A percentile compares a stretch with the other conserved stretches of the same genome.
phyloP scores from a whole-genome alignment of 2,888 invertebrate genomes.

The Diarsia rubi region DNA sequence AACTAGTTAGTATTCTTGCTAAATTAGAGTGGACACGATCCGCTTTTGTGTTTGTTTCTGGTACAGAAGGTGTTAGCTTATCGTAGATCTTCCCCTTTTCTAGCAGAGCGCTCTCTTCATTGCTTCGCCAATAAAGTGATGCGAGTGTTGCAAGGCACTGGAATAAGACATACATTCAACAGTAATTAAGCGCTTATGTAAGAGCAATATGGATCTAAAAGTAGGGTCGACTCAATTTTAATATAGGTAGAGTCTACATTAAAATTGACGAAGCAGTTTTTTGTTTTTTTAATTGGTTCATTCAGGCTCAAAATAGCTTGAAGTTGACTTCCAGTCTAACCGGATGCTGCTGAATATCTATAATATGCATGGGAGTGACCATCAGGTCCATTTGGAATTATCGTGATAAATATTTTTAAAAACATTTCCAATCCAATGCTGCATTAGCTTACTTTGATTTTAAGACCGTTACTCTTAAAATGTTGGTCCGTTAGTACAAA shows the following conservation, averaged over 20 bases:
- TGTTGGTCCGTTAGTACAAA: slow-evolving; percentile 93
- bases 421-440: not conserved
- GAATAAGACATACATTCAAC: slow-evolving; percentile 47
- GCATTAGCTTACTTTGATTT: slow-evolving; percentile 91
- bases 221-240: not conserved
- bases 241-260: not conserved
- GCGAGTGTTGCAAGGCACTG: slow-evolving; percentile 78
- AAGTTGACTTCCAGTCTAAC: not conserved
- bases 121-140: slow-evolving; percentile 77
- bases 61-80: not conserved
- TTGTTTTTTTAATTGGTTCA: not conserved
- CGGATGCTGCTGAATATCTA: not conserved
- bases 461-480: slow-evolving; percentile 94
- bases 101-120: slow-evolving; percentile 71
- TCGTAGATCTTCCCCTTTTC: slow-evolving; percentile 42
- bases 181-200: not conserved
- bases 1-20: slow-evolving; percentile 36
- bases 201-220: not conserved
- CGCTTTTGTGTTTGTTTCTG: slow-evolving; percentile 28
- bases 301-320: no score
- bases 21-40: slow-evolving; percentile 36
- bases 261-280: not conserved
- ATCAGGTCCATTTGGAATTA: not conserved
- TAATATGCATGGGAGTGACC: not conserved
- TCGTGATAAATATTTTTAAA: not conserved